Base-by-base conservation (phyloP, 2,888 invertebrate genomes). In the Flabesymbios commensalis region DNA sequence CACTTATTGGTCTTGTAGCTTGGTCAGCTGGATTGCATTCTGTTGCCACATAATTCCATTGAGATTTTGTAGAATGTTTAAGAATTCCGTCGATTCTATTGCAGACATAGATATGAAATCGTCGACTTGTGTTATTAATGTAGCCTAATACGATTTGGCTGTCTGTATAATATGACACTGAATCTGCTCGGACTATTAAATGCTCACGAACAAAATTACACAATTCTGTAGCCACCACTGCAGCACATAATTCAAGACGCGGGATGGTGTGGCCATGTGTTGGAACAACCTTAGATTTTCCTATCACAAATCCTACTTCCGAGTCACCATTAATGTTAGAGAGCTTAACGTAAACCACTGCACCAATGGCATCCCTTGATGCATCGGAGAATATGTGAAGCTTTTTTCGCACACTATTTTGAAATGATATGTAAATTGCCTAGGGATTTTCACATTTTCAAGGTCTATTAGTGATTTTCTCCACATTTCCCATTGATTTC, bases 31-130 rank as follows among this genome's bases (percentile, higher is more conserved):
- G 63, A 41, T 67, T 67, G 22, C 3, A 33, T 7, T 17, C 22
- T 10, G 63, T 19, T 17, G 41, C 31, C 10, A 67, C 49, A 28
- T 42, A 61, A 2, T 33, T 58, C 61, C 66, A 64, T 33, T 60
- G 59, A 22, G 41, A n/a, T 17, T 56, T 57, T 1, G 31, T 24
- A 24, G 56, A 43, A 3, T 24, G 28, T 29, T 41, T 31, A 19
- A 43, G 22, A 7, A 67, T 61, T 3, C 28, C 14, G 1, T 32
- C 33, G 2, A 66, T 59, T 32, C 61, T 19, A 29, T 66, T 66
- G 7, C 48, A 22, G 10, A 66, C 63, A 61, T 61, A 66, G 5
- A 36, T 52, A 32, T 55, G 48, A 36, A 64, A 66, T 32, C 61
- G 31, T 17, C 36, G 36, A 19, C 28, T 7, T 22, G 43, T n/a